phyloP scores from a whole-genome alignment of 92 coral and sea anemone genomes.

The Diadumene lineata region DNA sequence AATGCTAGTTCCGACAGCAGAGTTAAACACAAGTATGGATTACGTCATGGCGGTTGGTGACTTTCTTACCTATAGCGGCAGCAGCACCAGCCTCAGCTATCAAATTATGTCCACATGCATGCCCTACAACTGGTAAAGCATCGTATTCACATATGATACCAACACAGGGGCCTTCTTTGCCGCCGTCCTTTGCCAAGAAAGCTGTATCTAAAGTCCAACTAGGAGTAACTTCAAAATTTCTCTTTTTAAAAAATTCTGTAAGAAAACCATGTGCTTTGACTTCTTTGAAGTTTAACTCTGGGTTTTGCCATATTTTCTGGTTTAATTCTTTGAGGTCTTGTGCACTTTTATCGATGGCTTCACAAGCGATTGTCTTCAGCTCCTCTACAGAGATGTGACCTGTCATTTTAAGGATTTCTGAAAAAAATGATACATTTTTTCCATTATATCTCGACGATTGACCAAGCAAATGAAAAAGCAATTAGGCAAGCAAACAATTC shows the following conservation, averaged over 20 bases:
- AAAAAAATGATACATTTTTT: too few species aligned
- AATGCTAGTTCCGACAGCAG: not conserved
- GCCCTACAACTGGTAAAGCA: slow-evolving; percentile 85
- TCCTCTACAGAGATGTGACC: too few species aligned
- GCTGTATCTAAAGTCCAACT: slow-evolving; percentile 69
- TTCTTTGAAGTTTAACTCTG: slow-evolving; percentile 63
- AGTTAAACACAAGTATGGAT: not conserved
- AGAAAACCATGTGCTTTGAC: slow-evolving; percentile 56
- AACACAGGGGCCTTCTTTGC: slow-evolving; percentile 57
- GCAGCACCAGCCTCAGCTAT: slow-evolving; percentile 88
- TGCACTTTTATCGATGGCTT: slow-evolving; percentile 59
- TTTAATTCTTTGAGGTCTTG: slow-evolving; percentile 51
- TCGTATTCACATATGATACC: slow-evolving; percentile 87
- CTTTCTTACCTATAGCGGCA: slow-evolving; percentile 65
- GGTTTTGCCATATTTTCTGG: slow-evolving; percentile 70
- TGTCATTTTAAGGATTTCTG: too few species aligned
- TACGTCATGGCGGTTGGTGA: not conserved
- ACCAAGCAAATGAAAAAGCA: too few species aligned
- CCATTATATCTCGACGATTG: too few species aligned
- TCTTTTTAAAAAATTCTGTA: slow-evolving; percentile 59
- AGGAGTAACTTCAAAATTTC: slow-evolving; percentile 62
- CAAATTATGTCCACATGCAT: slow-evolving; percentile 91
- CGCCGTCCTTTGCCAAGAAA: slow-evolving; percentile 55
- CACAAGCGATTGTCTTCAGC: slow-evolving; percentile 60
- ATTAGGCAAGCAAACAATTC: too few species aligned